A percentile compares a stretch with the other conserved stretches of the same genome.
Conservation (phyloP, 2,888 invertebrate species). For the Drosophila nigritarsus region DNA sequence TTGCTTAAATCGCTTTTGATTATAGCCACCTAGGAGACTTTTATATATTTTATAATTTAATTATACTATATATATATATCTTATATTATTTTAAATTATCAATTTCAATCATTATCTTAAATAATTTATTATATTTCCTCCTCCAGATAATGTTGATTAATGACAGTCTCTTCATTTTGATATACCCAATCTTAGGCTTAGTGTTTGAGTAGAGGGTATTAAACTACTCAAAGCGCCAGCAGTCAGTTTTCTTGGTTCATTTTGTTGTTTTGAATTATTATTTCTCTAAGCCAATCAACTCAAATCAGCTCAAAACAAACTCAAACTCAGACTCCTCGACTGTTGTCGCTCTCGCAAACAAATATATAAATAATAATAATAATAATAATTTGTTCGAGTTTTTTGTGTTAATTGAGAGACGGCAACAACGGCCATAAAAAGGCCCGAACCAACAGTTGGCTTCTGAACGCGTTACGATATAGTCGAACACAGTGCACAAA, state of each 20-base stretch:
- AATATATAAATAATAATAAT: conserved; percentile 4
- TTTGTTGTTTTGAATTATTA: no score
- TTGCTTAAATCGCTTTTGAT: no score
- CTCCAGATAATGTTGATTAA: no score
- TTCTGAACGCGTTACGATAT: conserved; percentile 49
- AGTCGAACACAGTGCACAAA: conserved; percentile 33
- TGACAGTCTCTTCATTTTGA: background rate
- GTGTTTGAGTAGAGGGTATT: conserved; percentile 26
- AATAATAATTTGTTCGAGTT: conserved; percentile 31
- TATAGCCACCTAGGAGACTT: no score
- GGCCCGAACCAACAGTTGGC: conserved; percentile 52
- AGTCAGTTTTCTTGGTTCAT: conserved; percentile 31
- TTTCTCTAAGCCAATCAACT: conserved; percentile 18
- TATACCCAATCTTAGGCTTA: background rate
- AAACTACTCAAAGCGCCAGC: conserved; percentile 2
- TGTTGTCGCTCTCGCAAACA: conserved; percentile 3
- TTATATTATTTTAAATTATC: background rate
- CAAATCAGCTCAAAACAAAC: conserved; percentile 41
- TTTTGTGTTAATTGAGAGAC: conserved; percentile 54
- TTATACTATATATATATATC: background rate
- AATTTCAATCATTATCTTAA: background rate
- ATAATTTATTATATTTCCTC: background rate
- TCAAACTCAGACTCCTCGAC: conserved; percentile 25
- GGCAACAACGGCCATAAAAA: conserved; percentile 54
- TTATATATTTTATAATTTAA: no score